These are phyloP conservation scores for Polydrusus pterygomalis DNA, from an alignment of 2,888 invertebrate genomes.

Conservation along the genomic window DNA sequence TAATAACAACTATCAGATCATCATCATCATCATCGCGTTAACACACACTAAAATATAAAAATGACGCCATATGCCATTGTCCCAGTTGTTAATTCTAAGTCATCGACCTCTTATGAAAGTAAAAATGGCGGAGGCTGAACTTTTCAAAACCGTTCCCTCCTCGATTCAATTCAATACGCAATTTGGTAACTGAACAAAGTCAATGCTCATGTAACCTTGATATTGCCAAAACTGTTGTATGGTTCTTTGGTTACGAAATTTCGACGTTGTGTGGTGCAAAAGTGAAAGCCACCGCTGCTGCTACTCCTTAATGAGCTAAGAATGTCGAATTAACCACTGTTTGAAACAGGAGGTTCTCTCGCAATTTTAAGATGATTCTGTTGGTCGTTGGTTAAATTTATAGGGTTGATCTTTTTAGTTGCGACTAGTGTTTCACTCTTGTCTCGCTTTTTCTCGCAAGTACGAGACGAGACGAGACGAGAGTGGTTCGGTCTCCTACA, in stretches of 20 bases:
- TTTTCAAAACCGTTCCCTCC: conserved; percentile 34
- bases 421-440: no score
- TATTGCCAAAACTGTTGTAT: conserved; percentile 63
- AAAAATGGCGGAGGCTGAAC: conserved; percentile 35
- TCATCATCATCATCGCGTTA: neutral
- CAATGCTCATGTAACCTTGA: conserved; percentile 66
- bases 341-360: conserved; percentile 30
- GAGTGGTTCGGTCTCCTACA: no score
- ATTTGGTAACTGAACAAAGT: conserved; percentile 62
- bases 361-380: no score
- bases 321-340: conserved; percentile 41
- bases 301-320: conserved; percentile 30
- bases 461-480: no score
- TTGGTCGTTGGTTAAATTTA: no score
- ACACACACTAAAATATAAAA: conserved; percentile 33
- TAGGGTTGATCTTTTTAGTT: no score
- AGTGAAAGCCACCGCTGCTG: conserved; percentile 50
- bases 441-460: no score
- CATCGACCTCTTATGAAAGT: conserved; percentile 55
- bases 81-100: conserved; percentile 46
- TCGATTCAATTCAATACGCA: conserved; percentile 17
- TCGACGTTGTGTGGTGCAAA: conserved; percentile 44
- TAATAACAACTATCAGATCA: neutral
- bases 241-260: conserved; percentile 49
- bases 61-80: conserved; percentile 54